Conservation (phyloP, 2,113 vertebrate genomes). For the Oenanthe oenanthe region DNA sequence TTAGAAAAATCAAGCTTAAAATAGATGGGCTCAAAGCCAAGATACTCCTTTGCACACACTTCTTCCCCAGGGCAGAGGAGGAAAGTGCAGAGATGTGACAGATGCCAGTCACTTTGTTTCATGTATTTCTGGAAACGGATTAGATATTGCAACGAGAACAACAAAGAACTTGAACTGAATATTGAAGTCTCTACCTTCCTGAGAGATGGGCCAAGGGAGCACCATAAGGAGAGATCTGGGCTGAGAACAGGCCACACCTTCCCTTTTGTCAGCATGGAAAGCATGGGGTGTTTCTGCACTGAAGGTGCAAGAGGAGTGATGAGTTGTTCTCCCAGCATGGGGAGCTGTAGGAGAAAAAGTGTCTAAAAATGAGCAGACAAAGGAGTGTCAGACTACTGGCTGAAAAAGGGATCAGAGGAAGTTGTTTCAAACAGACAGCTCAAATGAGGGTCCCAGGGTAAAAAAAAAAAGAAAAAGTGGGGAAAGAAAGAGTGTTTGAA, state of each 20-base stretch:
- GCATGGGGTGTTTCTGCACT: accelerated
- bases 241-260: neutral
- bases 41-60: constrained; percentile 5
- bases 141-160: neutral
- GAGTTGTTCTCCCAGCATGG: neutral
- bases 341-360: neutral
- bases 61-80: neutral
- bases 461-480: neutral
- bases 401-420: neutral
- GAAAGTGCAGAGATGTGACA: neutral
- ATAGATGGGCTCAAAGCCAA: constrained; percentile 31
- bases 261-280: neutral
- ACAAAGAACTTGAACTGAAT: neutral
- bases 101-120: constrained; percentile 14
- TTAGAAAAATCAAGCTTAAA: constrained; percentile 19
- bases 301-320: neutral
- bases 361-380: neutral
- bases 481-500: neutral
- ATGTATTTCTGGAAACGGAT: neutral
- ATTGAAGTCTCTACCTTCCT: neutral
- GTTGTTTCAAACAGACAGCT: neutral
- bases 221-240: neutral
- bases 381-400: neutral
- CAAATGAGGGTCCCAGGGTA: neutral
- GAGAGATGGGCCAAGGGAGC: neutral